Evolutionary conservation across 2,113 vertebrate genomes (phyloP).

Genomic region (Halcyon senegalensis): DNA sequence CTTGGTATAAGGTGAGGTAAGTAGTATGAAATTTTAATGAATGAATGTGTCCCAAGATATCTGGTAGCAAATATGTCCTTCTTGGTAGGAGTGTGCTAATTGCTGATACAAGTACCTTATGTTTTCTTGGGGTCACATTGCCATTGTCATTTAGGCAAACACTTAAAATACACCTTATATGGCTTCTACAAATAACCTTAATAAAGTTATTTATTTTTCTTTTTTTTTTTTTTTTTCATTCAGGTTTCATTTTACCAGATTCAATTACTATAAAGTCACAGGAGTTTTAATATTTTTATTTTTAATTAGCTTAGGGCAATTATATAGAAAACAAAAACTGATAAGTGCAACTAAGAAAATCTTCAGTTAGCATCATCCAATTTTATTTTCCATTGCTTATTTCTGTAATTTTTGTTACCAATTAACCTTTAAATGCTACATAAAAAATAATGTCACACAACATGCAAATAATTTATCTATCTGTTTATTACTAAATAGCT

Average conservation of each 20-base stretch:
- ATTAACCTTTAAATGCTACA: background rate
- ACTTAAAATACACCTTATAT: background rate
- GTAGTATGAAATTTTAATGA: background rate
- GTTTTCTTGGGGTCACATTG: background rate
- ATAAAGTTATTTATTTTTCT: constrained; percentile 10
- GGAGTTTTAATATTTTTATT: background rate
- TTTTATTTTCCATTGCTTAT: background rate
- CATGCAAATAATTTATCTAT: background rate
- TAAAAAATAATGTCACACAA: background rate
- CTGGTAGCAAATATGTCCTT: background rate
- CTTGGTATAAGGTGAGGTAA: background rate
- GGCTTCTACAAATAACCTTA: background rate
- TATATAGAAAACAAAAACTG: background rate
- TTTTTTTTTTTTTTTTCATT: no score
- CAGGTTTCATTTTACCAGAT: background rate
- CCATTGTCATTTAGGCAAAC: background rate
- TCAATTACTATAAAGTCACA: background rate
- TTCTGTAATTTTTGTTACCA: background rate
- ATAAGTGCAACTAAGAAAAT: background rate
- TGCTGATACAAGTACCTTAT: background rate
- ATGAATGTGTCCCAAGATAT: background rate
- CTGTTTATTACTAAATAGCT: background rate
- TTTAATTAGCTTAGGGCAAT: background rate
- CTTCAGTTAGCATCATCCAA: background rate
- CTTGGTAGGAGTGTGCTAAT: background rate